These are phyloP conservation scores for Diorhabda elongata DNA, from an alignment of 1,140 invertebrate species.

Conservation along the genomic window DNA sequence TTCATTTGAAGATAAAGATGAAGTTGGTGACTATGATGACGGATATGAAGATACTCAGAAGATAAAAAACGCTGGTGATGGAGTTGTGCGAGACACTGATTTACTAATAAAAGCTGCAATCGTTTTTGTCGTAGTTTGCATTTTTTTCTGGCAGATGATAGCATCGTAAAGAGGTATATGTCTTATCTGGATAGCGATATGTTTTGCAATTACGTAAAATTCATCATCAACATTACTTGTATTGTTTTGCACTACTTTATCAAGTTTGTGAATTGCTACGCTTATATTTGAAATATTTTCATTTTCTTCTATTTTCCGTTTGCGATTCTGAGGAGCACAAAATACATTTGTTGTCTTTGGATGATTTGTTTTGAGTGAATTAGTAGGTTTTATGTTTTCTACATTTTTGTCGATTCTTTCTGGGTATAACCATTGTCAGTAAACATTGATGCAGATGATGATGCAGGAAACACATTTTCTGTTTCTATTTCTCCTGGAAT, in stretches of 20 bases:
- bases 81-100: slow-evolving; percentile 19
- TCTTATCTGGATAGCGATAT: slow-evolving; percentile 22
- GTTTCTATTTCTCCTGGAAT: slow-evolving; percentile 20
- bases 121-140: slow-evolving; percentile 29
- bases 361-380: slow-evolving; percentile 22
- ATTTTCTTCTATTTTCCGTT: slow-evolving; percentile 23
- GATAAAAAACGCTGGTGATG: slow-evolving; percentile 14
- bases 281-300: slow-evolving; percentile 28
- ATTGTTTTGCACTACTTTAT: slow-evolving; percentile 28
- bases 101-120: slow-evolving; percentile 21
- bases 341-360: slow-evolving; percentile 23
- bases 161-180: slow-evolving; percentile 26
- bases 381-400: slow-evolving; percentile 26
- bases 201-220: slow-evolving; percentile 24
- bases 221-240: slow-evolving; percentile 22
- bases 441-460: slow-evolving; percentile 25
- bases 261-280: slow-evolving; percentile 24
- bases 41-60: slow-evolving; percentile 19
- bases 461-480: slow-evolving; percentile 25
- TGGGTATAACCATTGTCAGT: slow-evolving; percentile 22
- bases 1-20: slow-evolving; percentile 23
- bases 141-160: slow-evolving; percentile 27
- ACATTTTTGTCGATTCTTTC: slow-evolving; percentile 18
- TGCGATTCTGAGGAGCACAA: slow-evolving; percentile 19
- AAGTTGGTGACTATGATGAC: slow-evolving; percentile 17